Evolutionary conservation across 1,140 invertebrate genomes (phyloP).

Genomic region (Ips typographus): DNA sequence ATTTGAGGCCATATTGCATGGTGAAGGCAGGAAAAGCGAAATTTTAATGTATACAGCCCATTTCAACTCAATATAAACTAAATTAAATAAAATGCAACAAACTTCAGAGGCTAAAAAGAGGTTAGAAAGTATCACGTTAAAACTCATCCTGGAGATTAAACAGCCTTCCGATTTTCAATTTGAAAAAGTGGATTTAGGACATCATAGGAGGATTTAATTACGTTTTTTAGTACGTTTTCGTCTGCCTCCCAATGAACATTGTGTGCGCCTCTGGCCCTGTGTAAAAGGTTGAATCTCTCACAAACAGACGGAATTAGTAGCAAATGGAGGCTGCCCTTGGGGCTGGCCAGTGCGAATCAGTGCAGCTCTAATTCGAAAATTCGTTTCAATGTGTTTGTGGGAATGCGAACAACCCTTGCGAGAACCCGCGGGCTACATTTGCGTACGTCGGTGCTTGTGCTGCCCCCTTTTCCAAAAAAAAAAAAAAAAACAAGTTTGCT

Average conservation of each 20-base stretch:
- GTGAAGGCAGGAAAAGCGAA: not conserved
- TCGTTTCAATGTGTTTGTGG: constrained; percentile 27
- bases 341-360: constrained; percentile 30
- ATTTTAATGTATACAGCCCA: not conserved
- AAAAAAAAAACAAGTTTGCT: too few relatives aligned
- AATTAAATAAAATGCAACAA: not conserved
- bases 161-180: not conserved
- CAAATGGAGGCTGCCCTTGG: constrained; percentile 13
- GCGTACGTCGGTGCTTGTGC: not conserved
- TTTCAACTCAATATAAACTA: not conserved
- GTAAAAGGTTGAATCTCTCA: constrained; percentile 26
- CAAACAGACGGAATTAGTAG: constrained; percentile 29
- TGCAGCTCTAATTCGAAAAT: constrained; percentile 34
- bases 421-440: constrained; percentile 15
- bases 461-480: too few relatives aligned
- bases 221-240: not conserved
- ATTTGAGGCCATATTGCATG: not conserved
- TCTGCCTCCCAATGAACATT: not conserved
- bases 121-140: not conserved
- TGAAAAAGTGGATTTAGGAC: not conserved
- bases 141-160: not conserved
- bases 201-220: not conserved
- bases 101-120: not conserved
- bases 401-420: constrained; percentile 23
- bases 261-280: constrained; percentile 4